These are phyloP conservation scores for Danio choprae DNA, from an alignment of 2,797 vertebrate species.

Conservation along the genomic window DNA sequence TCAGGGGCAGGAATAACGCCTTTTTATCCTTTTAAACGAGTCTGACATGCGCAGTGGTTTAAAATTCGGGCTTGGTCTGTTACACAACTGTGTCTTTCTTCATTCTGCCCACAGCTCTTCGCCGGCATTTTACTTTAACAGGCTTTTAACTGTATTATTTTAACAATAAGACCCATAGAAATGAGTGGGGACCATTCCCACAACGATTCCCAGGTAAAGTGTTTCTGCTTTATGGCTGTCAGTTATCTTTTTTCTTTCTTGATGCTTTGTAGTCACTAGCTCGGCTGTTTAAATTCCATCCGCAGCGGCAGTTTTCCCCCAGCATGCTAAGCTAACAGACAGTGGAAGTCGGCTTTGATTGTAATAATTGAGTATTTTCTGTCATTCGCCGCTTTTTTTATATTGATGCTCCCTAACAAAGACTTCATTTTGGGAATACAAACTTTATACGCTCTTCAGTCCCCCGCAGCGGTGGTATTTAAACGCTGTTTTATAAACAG, in stretches of 20 bases:
- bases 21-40: slow-evolving; percentile 72
- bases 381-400: not conserved
- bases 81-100: slow-evolving; percentile 83
- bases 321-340: slow-evolving; percentile 58
- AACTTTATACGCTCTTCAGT: slow-evolving; percentile 14
- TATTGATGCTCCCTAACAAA: not conserved
- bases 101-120: slow-evolving; percentile 75
- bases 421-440: not conserved
- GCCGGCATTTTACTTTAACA: slow-evolving; percentile 67
- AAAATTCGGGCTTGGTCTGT: slow-evolving; percentile 86
- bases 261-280: slow-evolving; percentile 39
- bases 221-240: slow-evolving; percentile 44
- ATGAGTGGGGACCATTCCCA: slow-evolving; percentile 96
- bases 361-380: not conserved
- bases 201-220: slow-evolving; percentile 90
- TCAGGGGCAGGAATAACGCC: slow-evolving; percentile 60
- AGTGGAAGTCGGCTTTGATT: slow-evolving; percentile 42
- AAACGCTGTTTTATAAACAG: slow-evolving; percentile 36
- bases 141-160: slow-evolving; percentile 64
- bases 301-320: slow-evolving; percentile 61
- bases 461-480: slow-evolving; percentile 24
- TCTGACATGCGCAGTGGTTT: slow-evolving; percentile 82
- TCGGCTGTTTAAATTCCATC: slow-evolving; percentile 58
- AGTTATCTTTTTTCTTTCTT: slow-evolving; percentile 27
- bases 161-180: slow-evolving; percentile 65